Percentiles rank a stretch among this genome's conserved stretches.
phyloP scores from a whole-genome alignment of 2,113 vertebrate genomes.

The Amazona guildingii region DNA sequence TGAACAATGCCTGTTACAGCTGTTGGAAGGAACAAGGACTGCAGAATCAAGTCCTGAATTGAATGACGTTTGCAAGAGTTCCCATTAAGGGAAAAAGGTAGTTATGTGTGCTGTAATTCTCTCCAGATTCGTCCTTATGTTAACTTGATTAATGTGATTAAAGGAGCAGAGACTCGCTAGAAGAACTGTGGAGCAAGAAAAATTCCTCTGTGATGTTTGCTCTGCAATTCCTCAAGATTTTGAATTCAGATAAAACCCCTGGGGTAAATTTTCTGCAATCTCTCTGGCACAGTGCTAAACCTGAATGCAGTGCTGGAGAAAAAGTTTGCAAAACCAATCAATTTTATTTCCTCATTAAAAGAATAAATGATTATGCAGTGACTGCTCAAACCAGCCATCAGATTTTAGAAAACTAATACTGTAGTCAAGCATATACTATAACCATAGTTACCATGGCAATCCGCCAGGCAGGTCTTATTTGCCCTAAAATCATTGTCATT shows the following conservation, averaged over 20 bases:
- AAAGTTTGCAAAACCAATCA: not conserved
- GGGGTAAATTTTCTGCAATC: not conserved
- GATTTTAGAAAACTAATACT: slow-evolving; percentile 11
- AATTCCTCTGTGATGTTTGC: not conserved
- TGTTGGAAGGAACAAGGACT: not conserved
- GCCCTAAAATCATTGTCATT: slow-evolving; percentile 17
- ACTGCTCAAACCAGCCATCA: slow-evolving; percentile 24
- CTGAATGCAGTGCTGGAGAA: not conserved
- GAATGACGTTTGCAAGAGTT: not conserved
- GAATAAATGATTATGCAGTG: slow-evolving; percentile 16
- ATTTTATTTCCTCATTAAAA: slow-evolving; percentile 15
- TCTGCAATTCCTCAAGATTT: not conserved
- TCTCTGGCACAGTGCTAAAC: not conserved
- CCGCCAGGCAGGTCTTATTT: slow-evolving; percentile 11
- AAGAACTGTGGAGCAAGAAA: not conserved
- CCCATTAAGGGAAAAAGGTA: not conserved
- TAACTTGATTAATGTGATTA: not conserved
- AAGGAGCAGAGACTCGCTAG: not conserved
- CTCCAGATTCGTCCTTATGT: not conserved
- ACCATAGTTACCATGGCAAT: slow-evolving; percentile 61
- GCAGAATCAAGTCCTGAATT: not conserved
- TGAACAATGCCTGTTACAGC: not conserved
- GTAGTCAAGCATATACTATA: not conserved
- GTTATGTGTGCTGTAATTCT: not conserved
- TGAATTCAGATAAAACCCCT: not conserved